Base-by-base conservation (phyloP, 2,113 vertebrate genomes). In the Lanius ludovicianus region DNA sequence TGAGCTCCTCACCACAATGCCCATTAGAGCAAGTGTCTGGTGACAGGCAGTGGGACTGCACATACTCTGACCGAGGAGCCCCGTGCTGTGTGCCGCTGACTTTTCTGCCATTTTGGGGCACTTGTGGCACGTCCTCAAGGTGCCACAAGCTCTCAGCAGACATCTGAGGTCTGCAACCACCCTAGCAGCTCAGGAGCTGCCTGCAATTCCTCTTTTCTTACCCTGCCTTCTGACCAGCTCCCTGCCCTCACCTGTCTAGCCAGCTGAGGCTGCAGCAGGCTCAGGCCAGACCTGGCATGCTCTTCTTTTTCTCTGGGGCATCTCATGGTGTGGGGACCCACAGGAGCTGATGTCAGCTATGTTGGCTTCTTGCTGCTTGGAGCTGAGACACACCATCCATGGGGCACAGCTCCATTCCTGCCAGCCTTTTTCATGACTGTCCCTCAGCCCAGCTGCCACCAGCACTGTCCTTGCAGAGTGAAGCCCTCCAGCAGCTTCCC, bases 401-500 rank as follows among this genome's bases (percentile, higher is more conserved):
- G 37, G 16, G 31, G 37, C 22, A 57, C 41, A 68, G 79, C 67
- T 76, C 25, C 33, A 24, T 85, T 37, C 9, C 23, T 88, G n/a
- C 37, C 44, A 85, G 67, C 33, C 57, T n/a, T 93, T 82, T 91
- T 39, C 7, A 0, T 86, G 59, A 27, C 42, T 27, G 12, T 76
- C 55, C 67, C 63, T 37, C 47, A 85, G 49, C 68, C 80, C 15
- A 3, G 28, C 73, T 87, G 65, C 22, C 56, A 63, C 65, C 35
- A 73, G 55, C 70, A 63, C 63, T 74, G 82, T 68, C 83, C 30
- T 84, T 57, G 31, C 74, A 84, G 52, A 84, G 49, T 63, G 91
- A 90, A 84, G 85, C 84, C 74, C 89, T 95, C 89, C 81, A 95
- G 93, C 87, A 95, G 50, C 89, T 95, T 96, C 95, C 92, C 86